phyloP scores from a whole-genome alignment of 2,888 invertebrate species.

The Perizoma affinitatum region DNA sequence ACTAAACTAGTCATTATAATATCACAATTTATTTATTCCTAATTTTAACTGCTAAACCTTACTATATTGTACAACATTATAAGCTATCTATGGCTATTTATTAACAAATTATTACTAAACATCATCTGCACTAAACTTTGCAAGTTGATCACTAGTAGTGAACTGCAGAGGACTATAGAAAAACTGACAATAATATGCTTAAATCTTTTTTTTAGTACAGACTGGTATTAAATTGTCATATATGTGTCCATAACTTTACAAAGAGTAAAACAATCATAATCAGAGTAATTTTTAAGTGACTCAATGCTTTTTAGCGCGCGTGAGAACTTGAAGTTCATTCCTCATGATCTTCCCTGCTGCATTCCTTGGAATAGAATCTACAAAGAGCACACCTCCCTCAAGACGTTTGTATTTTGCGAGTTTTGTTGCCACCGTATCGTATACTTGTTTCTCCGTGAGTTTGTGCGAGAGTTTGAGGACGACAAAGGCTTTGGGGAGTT shows the following conservation, averaged over 20 bases:
- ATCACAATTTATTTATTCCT: conserved; percentile 41
- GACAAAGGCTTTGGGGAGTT: conserved; percentile 90
- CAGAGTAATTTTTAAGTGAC: no score
- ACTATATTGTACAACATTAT: conserved; percentile 35
- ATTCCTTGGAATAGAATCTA: conserved; percentile 89
- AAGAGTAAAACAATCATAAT: no score
- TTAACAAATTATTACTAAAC: conserved; percentile 10
- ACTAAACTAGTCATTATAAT: conserved; percentile 23
- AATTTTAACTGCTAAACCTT: conserved; percentile 33
- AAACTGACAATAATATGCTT: no score
- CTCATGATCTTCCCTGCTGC: conserved; percentile 90
- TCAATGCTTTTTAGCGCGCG: conserved; percentile 46
- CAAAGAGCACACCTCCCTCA: conserved; percentile 87
- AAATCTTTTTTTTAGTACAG: no score
- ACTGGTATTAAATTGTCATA: no score
- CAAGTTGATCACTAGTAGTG: no score
- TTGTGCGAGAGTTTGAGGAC: conserved; percentile 84
- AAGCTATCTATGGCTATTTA: conserved; percentile 21
- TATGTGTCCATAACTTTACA: no score
- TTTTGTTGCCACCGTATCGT: conserved; percentile 84
- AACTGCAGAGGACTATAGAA: no score
- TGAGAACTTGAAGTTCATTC: conserved; percentile 85
- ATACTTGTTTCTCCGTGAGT: conserved; percentile 83
- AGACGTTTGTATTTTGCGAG: conserved; percentile 89
- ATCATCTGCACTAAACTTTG: no score